Conservation (phyloP, 2,888 invertebrate species). For the Acleris laterana region DNA sequence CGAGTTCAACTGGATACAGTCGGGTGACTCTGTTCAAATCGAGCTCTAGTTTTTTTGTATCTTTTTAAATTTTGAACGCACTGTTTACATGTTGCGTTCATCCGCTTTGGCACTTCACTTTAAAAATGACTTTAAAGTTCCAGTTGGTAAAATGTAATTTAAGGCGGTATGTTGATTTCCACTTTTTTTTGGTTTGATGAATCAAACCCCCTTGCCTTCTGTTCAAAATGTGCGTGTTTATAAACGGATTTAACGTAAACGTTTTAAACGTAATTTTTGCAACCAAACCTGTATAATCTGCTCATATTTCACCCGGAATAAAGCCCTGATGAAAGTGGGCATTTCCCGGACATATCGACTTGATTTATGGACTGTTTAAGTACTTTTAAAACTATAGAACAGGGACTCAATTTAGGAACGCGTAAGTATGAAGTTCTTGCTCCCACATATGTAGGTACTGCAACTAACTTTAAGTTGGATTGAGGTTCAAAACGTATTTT, state of each 20-base stretch:
- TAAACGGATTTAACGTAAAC: constrained; percentile 40
- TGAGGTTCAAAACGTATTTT: too few relatives aligned
- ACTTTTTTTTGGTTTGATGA: not conserved
- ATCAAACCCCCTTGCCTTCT: not conserved
- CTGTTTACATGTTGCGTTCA: constrained; percentile 5
- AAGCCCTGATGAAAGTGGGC: constrained; percentile 76
- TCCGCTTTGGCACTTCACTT: constrained; percentile 1
- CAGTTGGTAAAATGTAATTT: too few relatives aligned
- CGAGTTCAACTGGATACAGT: constrained; percentile 13
- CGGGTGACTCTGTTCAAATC: constrained; percentile 23
- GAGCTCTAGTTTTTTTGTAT: constrained; percentile 1
- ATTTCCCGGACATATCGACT: constrained; percentile 74
- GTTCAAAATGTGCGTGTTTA: constrained; percentile 2
- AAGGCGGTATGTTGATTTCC: too few relatives aligned
- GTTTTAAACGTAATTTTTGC: constrained; percentile 51
- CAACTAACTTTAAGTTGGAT: not conserved
- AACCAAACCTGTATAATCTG: constrained; percentile 66
- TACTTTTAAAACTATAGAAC: constrained; percentile 74
- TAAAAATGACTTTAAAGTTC: not conserved
- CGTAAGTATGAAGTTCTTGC: constrained; percentile 17
- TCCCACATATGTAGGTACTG: not conserved
- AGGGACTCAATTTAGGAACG: constrained; percentile 58
- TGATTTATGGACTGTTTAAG: constrained; percentile 80
- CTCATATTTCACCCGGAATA: constrained; percentile 72
- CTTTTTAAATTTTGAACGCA: not conserved